phyloP scores from a whole-genome alignment of 1,140 invertebrate species.

The Eueides isabella region DNA sequence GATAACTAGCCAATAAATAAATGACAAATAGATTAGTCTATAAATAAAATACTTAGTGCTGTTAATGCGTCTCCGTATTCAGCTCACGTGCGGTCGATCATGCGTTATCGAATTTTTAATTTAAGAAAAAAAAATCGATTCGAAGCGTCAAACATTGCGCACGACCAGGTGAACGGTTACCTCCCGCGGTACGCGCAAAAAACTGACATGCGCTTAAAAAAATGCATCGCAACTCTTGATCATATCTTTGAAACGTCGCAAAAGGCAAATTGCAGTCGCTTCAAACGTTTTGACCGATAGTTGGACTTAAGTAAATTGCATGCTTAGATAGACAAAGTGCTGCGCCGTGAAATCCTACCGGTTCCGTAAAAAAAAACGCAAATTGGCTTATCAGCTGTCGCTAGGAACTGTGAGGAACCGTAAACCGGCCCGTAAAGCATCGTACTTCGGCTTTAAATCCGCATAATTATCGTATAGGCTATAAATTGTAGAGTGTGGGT shows the following conservation, averaged over 20 bases:
- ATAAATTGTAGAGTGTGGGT: slow-evolving; percentile 72
- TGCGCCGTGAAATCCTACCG: slow-evolving; percentile 54
- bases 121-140: slow-evolving; percentile 60
- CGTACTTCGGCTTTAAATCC: slow-evolving; percentile 73
- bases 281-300: slow-evolving; percentile 65
- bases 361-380: slow-evolving; percentile 62
- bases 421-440: slow-evolving; percentile 70
- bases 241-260: slow-evolving; percentile 75
- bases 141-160: slow-evolving; percentile 61
- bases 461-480: slow-evolving; percentile 79
- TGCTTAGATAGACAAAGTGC: slow-evolving; percentile 42
- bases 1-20: slow-evolving; percentile 35
- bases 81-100: slow-evolving; percentile 57
- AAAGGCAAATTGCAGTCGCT: slow-evolving; percentile 77
- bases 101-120: slow-evolving; percentile 72
- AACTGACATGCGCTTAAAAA: slow-evolving; percentile 72
- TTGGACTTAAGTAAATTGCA: slow-evolving; percentile 61
- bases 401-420: slow-evolving; percentile 64
- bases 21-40: slow-evolving; percentile 33
- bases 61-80: slow-evolving; percentile 44
- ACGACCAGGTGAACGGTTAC: slow-evolving; percentile 72
- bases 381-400: slow-evolving; percentile 52
- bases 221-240: slow-evolving; percentile 70
- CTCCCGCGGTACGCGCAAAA: slow-evolving; percentile 62
- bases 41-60: slow-evolving; percentile 35